Percentiles rank a stretch among this genome's conserved stretches.
Conservation (phyloP, 2,797 vertebrate species). For the Potorous gilbertii region DNA sequence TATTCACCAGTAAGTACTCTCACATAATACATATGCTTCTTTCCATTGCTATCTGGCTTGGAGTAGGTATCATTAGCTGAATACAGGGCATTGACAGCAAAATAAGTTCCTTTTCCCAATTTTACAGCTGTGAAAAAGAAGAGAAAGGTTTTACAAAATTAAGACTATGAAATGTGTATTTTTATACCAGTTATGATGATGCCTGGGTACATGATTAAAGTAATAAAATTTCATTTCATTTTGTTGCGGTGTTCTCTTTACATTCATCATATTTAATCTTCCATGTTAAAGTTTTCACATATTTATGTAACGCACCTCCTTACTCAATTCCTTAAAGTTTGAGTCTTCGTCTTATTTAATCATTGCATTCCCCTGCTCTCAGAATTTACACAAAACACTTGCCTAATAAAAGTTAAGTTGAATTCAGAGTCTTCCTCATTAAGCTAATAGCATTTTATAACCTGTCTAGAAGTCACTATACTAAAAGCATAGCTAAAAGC, state of each 20-base stretch:
- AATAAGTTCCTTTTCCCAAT: conserved; percentile 92
- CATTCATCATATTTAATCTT: neutral
- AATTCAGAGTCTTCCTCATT: neutral
- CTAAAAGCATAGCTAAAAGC: neutral
- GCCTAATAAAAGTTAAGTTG: neutral
- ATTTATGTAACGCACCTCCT: neutral
- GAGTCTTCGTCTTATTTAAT: neutral
- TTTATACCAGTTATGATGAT: neutral
- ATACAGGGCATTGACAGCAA: conserved; percentile 89
- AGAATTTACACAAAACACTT: neutral
- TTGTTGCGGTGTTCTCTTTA: neutral
- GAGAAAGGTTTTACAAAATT: conserved; percentile 48
- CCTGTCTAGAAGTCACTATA: neutral
- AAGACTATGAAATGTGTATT: neutral
- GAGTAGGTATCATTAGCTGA: conserved; percentile 87
- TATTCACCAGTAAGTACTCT: conserved; percentile 90
- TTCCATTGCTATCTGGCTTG: conserved; percentile 78
- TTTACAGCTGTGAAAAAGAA: conserved; percentile 82
- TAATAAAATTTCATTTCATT: neutral
- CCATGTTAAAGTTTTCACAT: neutral
- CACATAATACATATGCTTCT: conserved; percentile 90
- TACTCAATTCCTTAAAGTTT: neutral
- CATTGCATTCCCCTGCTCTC: neutral
- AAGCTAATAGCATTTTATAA: neutral
- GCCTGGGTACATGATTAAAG: neutral